Evolutionary conservation across 2,113 vertebrate species (phyloP), one percentile per base, ranked within the genome.

Genomic region (Merops nubicus): DNA sequence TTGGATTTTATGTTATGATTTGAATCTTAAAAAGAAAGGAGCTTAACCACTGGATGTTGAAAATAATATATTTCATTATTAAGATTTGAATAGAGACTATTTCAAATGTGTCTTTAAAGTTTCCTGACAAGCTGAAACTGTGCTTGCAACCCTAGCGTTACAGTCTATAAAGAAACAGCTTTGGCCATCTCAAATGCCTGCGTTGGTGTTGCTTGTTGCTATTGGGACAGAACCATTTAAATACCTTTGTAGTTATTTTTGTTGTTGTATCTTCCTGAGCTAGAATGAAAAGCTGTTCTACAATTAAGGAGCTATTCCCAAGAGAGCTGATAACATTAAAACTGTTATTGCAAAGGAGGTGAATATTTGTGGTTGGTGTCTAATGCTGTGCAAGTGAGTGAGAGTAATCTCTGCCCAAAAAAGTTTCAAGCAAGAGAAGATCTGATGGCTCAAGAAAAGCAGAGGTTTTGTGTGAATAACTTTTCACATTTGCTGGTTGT

Each of bases 1-100:
- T 95, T 91, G 50, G 64, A 88, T 85, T 96, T 91, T 54, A 51
- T 76, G 26, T 79, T 91, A 34, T 18, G 26, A 59, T 83, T 85
- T 0, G 0, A 56, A 53, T 73, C 29, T 50, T 85, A 14, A 53
- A 88, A 63, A 15, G 40, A 53, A 84, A 95, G 36, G 67, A 81
- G 26, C 43, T 81, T 78, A 60, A 50, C 76, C 79, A 68, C 29
- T 96, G 45, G n/a, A 48, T 62, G 33, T 72, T 79, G 45, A 76
- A 83, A 94, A 62, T 69, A 82, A 72, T 85, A 5, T 76, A 50
- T 94, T 91, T 83, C 21, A 43, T 86, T 59, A 10, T 26, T 82
- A 36, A 36, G 53, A 20, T 75, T 64, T 11, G 12, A 77, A 15
- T 28, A 78, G 59, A 53, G 53, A 8, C 47, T 67, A 14, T 62